Evolutionary conservation across 2,113 vertebrate species (phyloP), one percentile per base, ranked within the genome.

Genomic region (Drymodes brunneopygia): DNA sequence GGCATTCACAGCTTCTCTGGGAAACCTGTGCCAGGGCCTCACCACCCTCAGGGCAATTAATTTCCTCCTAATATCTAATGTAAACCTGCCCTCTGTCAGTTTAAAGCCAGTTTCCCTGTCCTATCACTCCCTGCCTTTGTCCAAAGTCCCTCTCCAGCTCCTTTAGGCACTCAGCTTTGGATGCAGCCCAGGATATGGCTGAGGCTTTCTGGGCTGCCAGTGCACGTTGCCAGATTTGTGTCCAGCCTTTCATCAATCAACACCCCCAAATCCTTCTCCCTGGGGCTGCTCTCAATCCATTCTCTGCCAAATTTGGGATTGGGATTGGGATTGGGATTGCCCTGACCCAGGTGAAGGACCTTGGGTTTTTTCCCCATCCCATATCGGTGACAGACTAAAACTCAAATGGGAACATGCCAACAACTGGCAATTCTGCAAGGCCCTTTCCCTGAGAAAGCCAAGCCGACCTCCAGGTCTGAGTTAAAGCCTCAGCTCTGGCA

Each of bases 381-480:
- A 2, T 29, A 4, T 10, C 18, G 36, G 2, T 27, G 15, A 40
- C 31, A 56, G 38, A 31, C 33, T 60, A 17, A 69, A 71, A 29
- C 14, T 51, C 13, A 5, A 40, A 29, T 0, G 2, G 28, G 45
- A 82, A 19, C 0, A 1, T 18, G 40, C 3, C 23, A 25, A 7
- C 1, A 2, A 33, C 4, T 10, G 27, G 17, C 1, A 3, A 1
- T 53, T 53, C 31, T 72, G 24, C 23, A 12, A 23, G 4, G 23
- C 33, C 22, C 53, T 79, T 77, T 92, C 10, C 25, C 31, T 11
- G 19, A 67, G 17, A 60, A 77, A 35, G 25, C 4, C 51, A 54
- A 12, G 14, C 11, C 4, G 5, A 14, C 50, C 7, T 62, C 48
- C 9, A 25, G 9, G 42, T 73, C 27, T 42, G 51, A 56, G 35